Evolutionary conservation across 30 jellyfish, hydroid and myxozoan genomes (phyloP).

Genomic region (Hydra vulgaris): DNA sequence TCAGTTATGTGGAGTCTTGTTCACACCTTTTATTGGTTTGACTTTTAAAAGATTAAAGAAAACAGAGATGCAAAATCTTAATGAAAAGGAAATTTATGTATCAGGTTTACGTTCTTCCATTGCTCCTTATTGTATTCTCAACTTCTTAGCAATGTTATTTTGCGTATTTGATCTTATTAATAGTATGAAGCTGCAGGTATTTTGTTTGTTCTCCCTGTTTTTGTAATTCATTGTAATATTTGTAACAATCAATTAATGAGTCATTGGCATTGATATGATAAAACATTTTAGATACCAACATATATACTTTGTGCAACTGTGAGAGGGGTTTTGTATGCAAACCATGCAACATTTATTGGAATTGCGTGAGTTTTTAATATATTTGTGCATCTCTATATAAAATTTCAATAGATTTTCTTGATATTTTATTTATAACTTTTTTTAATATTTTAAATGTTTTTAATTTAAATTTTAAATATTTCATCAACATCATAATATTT

Average conservation of each 20-base stretch:
- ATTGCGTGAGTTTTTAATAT: slow-evolving; percentile 71
- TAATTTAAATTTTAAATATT: too few relatives aligned
- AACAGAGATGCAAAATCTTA: not conserved
- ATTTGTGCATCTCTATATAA: too few relatives aligned
- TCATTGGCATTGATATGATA: too few relatives aligned
- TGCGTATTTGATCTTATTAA: not conserved
- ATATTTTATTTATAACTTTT: too few relatives aligned
- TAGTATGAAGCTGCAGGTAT: not conserved
- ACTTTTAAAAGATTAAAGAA: not conserved
- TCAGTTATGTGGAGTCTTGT: not conserved
- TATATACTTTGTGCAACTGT: slow-evolving; percentile 44
- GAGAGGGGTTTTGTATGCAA: slow-evolving; percentile 71
- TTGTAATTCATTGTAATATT: too few relatives aligned
- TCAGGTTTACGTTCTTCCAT: not conserved
- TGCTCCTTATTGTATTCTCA: not conserved
- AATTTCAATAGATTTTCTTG: too few relatives aligned
- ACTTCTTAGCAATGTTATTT: not conserved
- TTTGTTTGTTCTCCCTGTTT: too few relatives aligned
- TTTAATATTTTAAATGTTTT: too few relatives aligned
- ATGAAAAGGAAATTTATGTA: not conserved
- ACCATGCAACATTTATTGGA: slow-evolving; percentile 74
- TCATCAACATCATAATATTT: too few relatives aligned
- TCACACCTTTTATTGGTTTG: not conserved
- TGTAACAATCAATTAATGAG: too few relatives aligned
- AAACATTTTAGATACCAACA: slow-evolving; percentile 31